These are phyloP conservation scores for Apoda limacodes DNA, from an alignment of 2,888 invertebrate genomes.

Conservation along the genomic window DNA sequence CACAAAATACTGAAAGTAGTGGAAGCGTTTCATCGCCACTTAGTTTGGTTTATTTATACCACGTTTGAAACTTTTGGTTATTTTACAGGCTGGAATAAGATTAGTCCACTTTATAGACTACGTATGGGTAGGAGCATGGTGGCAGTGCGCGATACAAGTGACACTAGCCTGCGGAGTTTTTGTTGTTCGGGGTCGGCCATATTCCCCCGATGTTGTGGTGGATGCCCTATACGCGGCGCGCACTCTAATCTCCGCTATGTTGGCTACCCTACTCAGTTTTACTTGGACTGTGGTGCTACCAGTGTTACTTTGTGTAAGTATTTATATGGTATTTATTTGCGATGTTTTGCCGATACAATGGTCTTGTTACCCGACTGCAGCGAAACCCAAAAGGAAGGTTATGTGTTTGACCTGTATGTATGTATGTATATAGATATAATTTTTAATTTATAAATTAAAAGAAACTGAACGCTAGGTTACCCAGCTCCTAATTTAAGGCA, in stretches of 20 bases:
- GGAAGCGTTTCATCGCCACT: too few species aligned
- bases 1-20: too few species aligned
- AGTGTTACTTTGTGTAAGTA: constrained; percentile 80
- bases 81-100: constrained; percentile 75
- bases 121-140: constrained; percentile 87
- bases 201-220: constrained; percentile 78
- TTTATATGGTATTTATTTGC: too few species aligned
- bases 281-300: constrained; percentile 91
- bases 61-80: constrained; percentile 1
- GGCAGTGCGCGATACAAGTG: constrained; percentile 83
- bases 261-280: constrained; percentile 80
- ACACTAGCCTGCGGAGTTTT: constrained; percentile 85
- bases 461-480: too few species aligned
- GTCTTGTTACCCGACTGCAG: too few species aligned
- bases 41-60: background rate
- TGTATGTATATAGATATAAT: too few species aligned
- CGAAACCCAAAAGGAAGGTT: too few species aligned
- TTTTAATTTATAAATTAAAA: too few species aligned
- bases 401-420: too few species aligned
- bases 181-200: constrained; percentile 87
- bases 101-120: constrained; percentile 89
- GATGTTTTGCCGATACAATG: too few species aligned
- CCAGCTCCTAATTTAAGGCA: background rate
- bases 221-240: constrained; percentile 54
- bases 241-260: constrained; percentile 46